phyloP scores from a whole-genome alignment of 2,888 invertebrate genomes.

The Xestoiulus laeticollis region DNA sequence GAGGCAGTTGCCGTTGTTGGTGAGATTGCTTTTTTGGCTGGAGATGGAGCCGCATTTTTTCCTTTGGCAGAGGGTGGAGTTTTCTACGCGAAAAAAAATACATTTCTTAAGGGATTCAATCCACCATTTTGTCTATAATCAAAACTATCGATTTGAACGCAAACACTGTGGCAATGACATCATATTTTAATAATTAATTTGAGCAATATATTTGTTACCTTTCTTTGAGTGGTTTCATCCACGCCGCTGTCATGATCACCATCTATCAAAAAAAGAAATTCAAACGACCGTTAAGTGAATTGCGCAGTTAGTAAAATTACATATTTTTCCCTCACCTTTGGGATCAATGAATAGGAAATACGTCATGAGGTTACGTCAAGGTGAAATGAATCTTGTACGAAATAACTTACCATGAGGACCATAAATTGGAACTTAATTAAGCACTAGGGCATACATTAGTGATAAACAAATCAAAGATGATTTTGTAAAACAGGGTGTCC shows the following conservation, averaged over 20 bases:
- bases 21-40: constrained; percentile 46
- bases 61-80: not conserved
- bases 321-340: not conserved
- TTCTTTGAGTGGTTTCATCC: constrained; percentile 57
- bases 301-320: not conserved
- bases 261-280: constrained; percentile 56
- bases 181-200: not conserved
- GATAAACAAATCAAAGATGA: no score
- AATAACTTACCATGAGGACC: no score
- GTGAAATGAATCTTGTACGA: not conserved
- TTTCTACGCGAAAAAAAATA: not conserved
- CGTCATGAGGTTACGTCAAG: not conserved
- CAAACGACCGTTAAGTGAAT: constrained; percentile 6
- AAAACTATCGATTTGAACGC: not conserved
- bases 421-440: no score
- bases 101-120: constrained; percentile 22
- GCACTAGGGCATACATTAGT: no score
- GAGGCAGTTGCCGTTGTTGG: constrained; percentile 27
- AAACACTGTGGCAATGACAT: not conserved
- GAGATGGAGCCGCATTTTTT: not conserved
- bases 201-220: constrained; percentile 53
- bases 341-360: not conserved
- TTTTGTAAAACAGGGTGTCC: no score
- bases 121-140: not conserved
- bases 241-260: constrained; percentile 57